Evolutionary conservation across 2,113 vertebrate species (phyloP).

Genomic region (Sylvia atricapilla): DNA sequence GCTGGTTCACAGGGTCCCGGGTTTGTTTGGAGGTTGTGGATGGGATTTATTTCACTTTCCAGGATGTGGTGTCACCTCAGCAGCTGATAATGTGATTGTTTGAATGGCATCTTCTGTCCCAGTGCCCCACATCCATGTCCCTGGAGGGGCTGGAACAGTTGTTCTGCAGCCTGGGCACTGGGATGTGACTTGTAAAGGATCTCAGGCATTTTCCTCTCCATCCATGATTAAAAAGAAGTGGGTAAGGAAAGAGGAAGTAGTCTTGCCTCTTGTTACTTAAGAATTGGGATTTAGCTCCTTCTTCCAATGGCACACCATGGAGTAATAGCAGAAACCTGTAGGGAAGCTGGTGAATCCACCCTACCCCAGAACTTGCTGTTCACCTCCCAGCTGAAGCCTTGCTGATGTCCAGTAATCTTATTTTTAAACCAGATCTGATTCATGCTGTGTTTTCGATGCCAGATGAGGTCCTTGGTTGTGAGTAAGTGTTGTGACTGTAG

Average conservation of each 20-base stretch:
- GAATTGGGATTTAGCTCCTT: background rate
- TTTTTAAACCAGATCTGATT: constrained; percentile 60
- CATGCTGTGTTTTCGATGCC: background rate
- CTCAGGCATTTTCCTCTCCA: background rate
- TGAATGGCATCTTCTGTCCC: background rate
- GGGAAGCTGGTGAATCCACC: background rate
- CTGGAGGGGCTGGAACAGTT: background rate
- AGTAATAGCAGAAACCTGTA: background rate
- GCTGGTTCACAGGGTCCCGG: background rate
- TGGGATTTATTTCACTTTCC: background rate
- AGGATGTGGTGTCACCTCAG: background rate
- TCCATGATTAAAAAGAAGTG: background rate
- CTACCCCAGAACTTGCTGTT: background rate
- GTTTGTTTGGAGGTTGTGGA: background rate
- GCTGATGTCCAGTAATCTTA: constrained; percentile 16
- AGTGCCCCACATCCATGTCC: background rate
- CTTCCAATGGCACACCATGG: background rate
- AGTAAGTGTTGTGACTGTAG: constrained; percentile 62
- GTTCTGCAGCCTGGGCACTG: background rate
- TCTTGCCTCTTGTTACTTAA: background rate
- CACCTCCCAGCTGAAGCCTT: background rate
- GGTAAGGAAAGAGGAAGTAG: background rate
- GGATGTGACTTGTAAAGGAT: background rate
- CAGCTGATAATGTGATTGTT: background rate
- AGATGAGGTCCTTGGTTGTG: constrained; percentile 56